phyloP scores from a whole-genome alignment of 2,113 vertebrate genomes.

The Carassius auratus region DNA sequence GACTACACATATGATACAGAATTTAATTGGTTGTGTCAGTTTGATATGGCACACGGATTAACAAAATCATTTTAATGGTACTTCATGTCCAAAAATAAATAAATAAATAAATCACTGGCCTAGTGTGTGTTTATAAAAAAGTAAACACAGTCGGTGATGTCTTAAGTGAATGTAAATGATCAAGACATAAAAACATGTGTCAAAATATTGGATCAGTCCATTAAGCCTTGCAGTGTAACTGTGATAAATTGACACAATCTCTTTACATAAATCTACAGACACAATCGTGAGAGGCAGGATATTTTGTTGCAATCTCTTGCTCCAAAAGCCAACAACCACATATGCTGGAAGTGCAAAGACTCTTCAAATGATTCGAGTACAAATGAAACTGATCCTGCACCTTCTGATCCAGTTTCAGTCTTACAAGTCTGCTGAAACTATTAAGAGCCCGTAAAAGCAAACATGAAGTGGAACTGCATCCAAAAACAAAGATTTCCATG shows the following conservation, averaged over 20 bases:
- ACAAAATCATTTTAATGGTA: background rate
- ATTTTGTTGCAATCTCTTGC: background rate
- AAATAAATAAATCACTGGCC: background rate
- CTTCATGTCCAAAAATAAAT: background rate
- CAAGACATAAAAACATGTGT: background rate
- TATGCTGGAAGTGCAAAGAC: background rate
- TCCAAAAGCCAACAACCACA: background rate
- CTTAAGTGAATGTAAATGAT: background rate
- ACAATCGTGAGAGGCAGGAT: background rate
- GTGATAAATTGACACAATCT: background rate
- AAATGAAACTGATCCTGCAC: conserved; percentile 22
- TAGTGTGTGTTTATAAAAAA: background rate
- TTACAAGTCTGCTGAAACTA: conserved; percentile 7
- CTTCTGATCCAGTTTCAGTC: conserved; percentile 41
- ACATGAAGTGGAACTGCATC: conserved; percentile 9
- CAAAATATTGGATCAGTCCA: background rate
- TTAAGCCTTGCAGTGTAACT: background rate
- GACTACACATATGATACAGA: background rate
- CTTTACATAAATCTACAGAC: background rate
- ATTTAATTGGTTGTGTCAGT: background rate
- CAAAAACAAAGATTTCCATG: background rate
- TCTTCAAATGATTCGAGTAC: background rate
- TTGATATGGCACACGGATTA: background rate
- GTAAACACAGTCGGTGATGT: background rate
- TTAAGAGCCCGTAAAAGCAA: conserved; percentile 11